These are phyloP conservation scores for Synanceia verrucosa DNA, from an alignment of 2,797 vertebrate species.

Conservation along the genomic window DNA sequence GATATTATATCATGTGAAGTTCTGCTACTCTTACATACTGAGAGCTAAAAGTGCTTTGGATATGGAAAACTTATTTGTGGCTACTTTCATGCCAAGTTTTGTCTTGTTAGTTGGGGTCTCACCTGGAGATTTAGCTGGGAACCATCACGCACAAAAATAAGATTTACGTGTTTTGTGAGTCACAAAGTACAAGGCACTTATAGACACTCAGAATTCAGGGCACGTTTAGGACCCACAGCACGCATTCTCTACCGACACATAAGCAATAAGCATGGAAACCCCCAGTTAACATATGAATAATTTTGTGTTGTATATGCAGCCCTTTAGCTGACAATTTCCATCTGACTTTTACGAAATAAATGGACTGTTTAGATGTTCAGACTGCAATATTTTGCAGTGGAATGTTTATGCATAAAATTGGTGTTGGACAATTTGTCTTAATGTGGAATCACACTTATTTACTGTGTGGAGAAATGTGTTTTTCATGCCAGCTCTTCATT, in stretches of 20 bases:
- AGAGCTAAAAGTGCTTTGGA: constrained; percentile 4
- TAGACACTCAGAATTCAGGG: constrained; percentile 22
- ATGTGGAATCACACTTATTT: constrained; percentile 40
- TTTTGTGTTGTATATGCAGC: constrained; percentile 31
- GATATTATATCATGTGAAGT: constrained; percentile 43
- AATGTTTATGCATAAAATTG: constrained; percentile 32
- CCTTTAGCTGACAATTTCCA: constrained; percentile 39
- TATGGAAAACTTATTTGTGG: constrained; percentile 4
- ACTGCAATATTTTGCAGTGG: constrained; percentile 3
- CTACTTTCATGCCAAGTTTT: constrained; percentile 6
- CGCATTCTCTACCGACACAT: constrained; percentile 33
- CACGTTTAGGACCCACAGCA: constrained; percentile 18
- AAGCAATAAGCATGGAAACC: constrained; percentile 45
- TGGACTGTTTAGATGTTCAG: constrained; percentile 29
- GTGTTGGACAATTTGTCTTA: constrained; percentile 35
- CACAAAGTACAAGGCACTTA: constrained; percentile 6
- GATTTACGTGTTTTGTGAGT: neutral
- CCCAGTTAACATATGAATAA: constrained; percentile 54
- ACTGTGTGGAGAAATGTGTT: constrained; percentile 7
- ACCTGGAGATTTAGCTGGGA: neutral
- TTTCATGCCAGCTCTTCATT: constrained; percentile 6
- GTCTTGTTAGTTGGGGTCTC: neutral
- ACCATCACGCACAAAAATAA: neutral
- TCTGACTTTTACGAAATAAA: constrained; percentile 43
- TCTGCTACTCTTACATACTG: constrained; percentile 33